Evolutionary conservation across 1,140 invertebrate genomes (phyloP), one percentile per base, ranked within the genome.

Genomic region (Drosophila sp.): DNA sequence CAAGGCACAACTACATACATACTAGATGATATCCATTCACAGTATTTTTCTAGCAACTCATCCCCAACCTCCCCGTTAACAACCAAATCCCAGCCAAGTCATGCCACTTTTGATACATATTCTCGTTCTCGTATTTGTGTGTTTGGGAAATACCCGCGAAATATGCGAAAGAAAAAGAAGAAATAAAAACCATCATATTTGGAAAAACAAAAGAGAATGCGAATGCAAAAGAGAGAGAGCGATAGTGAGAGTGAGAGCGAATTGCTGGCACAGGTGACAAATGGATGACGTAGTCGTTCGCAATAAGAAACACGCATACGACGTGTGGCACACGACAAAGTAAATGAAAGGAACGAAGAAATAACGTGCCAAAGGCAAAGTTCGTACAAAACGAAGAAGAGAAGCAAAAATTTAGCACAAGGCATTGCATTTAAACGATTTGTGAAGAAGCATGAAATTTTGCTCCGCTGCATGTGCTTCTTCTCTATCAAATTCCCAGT

Each of bases 111-210:
- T 46, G 29, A 46, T 21, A 21, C 21, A 21, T 21, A 11, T 56
- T 41, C 34, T 43, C 25, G 41, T 70, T 29, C 18, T 46, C n/a
- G 34, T 27, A 29, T 51, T 29, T 40, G 53, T 69, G 65, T 65
- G 59, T 80, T 78, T 89, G 83, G 83, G 83, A 89, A 89, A 89
- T 89, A 89, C 83, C 83, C 83, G 84, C 76, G 70, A 83, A 89
- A 89, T 76, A 46, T 61, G 59, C 61, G 43, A 9, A 38, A 59
- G 46, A 32, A 50, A 29, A 27, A 18, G 29, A 25, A 13, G 34
- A 50, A 50, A 67, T 46, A 62, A 48, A 54, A 76, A 57, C 53
- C 43, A 65, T 9, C 43, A 66, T 76, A 84, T 84, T 82, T 86
- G 67, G 67, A 83, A 45, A 79, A 70, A 61, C 21, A 67, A 27